Percentiles rank a stretch among this genome's conserved stretches.
Conservation (phyloP, 2,888 invertebrate genomes). For the Mesochorus sp. region DNA sequence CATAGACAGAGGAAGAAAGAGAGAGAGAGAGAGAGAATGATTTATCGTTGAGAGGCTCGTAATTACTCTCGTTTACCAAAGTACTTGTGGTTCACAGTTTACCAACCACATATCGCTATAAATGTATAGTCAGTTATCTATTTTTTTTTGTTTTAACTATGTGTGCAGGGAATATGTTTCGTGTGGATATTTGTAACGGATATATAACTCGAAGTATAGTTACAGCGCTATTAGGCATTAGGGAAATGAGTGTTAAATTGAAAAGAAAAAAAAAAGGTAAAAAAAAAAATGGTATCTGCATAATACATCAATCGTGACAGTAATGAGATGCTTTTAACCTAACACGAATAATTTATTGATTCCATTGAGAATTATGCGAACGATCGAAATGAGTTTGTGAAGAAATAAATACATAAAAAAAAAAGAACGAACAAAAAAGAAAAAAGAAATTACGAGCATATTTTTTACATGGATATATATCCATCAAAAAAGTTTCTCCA, state of each 20-base stretch:
- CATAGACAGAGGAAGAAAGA: neutral
- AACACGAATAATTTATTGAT: no score
- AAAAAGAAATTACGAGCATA: no score
- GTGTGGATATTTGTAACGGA: constrained; percentile 12
- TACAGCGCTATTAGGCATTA: neutral
- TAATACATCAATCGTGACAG: neutral
- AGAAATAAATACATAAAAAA: no score
- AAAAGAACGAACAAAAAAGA: no score
- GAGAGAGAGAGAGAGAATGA: constrained; percentile 58
- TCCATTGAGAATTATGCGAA: no score
- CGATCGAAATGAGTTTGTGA: no score
- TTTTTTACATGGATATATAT: no score
- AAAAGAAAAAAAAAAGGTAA: neutral
- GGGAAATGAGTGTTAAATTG: neutral
- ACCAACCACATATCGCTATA: constrained; percentile 23
- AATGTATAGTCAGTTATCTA: constrained; percentile 42
- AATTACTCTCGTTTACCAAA: constrained; percentile 63
- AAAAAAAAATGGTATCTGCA: neutral
- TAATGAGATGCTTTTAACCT: constrained; percentile 12
- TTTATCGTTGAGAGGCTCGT: constrained; percentile 61
- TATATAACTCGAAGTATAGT: neutral
- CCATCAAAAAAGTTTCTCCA: no score
- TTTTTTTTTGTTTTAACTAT: no score
- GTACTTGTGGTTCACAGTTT: constrained; percentile 46
- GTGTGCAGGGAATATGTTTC: neutral